phyloP scores from a whole-genome alignment of 2,113 vertebrate species.

The Ammospiza nelsoni region DNA sequence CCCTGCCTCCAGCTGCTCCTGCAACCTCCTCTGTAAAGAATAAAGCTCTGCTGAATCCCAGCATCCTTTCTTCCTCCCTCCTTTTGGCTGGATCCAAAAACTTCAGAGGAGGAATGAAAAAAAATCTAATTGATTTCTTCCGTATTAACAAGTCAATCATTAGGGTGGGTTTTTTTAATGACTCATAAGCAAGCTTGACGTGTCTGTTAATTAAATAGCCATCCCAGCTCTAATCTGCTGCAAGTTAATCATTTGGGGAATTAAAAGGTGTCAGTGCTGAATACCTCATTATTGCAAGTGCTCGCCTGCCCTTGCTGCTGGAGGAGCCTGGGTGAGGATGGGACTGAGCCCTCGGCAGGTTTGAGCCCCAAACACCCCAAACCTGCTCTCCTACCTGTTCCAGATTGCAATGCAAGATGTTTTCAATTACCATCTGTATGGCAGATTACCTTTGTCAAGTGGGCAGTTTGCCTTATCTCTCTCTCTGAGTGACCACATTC shows the following conservation, averaged over 20 bases:
- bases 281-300: slow-evolving; percentile 30
- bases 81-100: background rate
- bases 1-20: background rate
- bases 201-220: slow-evolving; percentile 81
- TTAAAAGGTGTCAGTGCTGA: slow-evolving; percentile 66
- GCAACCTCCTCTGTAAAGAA: background rate
- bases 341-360: accelerated
- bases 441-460: too few relatives aligned
- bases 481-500: too few relatives aligned
- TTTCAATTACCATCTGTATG: too few relatives aligned
- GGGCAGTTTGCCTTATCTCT: too few relatives aligned
- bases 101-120: slow-evolving; percentile 39
- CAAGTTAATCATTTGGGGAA: slow-evolving; percentile 76
- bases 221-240: slow-evolving; percentile 72
- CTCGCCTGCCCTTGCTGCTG: background rate
- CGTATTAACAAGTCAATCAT: slow-evolving; percentile 76
- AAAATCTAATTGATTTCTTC: slow-evolving; percentile 73
- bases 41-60: background rate
- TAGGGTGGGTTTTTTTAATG: slow-evolving; percentile 66
- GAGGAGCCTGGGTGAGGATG: background rate
- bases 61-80: background rate
- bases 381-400: background rate
- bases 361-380: background rate
- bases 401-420: too few relatives aligned
- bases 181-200: slow-evolving; percentile 77